Evolutionary conservation across 2,797 vertebrate species (phyloP).

Genomic region (Neopelma chrysocephalum): DNA sequence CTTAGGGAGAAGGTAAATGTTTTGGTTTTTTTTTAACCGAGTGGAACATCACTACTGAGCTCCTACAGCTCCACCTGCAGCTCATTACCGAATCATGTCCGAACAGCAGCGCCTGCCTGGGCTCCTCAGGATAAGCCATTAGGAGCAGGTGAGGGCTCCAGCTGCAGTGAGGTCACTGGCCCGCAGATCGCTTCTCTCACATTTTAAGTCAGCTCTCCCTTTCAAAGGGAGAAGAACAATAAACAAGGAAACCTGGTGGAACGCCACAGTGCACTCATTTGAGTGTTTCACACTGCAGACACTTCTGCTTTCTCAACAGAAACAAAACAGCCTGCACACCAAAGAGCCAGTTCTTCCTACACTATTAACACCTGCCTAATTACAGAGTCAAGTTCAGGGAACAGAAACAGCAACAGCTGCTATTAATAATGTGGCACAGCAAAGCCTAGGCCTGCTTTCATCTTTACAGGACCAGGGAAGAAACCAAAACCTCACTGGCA

Average conservation of each 20-base stretch:
- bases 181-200: accelerated
- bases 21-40: neutral
- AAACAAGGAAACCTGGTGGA: neutral
- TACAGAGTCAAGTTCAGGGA: neutral
- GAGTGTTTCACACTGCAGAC: accelerated
- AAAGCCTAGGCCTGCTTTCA: neutral
- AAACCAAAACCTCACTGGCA: neutral
- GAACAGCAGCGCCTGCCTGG: neutral
- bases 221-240: neutral
- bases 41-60: neutral
- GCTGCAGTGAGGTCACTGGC: neutral
- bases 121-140: accelerated
- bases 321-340: neutral
- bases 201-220: neutral
- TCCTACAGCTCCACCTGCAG: slow-evolving; percentile 40
- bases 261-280: accelerated
- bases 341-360: neutral
- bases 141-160: neutral
- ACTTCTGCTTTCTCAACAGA: neutral
- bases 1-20: neutral
- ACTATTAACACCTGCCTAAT: too few species aligned
- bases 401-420: neutral
- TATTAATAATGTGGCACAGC: accelerated
- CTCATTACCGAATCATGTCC: neutral
- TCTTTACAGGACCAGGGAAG: accelerated